Conservation (phyloP, 2,113 vertebrate genomes). For the Rhinoptilus africanus region DNA sequence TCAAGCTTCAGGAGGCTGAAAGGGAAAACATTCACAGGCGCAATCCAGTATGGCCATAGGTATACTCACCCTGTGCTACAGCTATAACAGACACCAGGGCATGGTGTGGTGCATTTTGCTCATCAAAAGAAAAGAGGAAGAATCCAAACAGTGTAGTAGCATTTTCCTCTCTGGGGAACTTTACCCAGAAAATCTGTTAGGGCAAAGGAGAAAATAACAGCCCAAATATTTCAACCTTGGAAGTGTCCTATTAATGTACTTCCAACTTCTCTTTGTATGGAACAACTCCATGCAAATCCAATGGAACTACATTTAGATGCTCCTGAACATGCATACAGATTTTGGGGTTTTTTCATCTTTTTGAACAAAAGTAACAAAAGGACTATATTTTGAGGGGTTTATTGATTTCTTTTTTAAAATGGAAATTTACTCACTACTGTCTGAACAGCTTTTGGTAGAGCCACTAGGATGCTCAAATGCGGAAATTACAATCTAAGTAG, state of each 20-base stretch:
- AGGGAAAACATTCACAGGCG: neutral
- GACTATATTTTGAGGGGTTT: neutral
- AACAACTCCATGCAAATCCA: slow-evolving; percentile 25
- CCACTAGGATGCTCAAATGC: neutral
- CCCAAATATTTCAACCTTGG: slow-evolving; percentile 22
- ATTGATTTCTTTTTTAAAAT: neutral
- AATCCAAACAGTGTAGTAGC: neutral
- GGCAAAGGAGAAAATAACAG: neutral
- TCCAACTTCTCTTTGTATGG: slow-evolving; percentile 2
- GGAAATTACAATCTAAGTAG: neutral
- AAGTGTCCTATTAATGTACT: neutral
- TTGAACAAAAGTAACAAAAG: neutral
- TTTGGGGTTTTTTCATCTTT: neutral
- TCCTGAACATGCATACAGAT: neutral
- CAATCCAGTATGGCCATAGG: neutral
- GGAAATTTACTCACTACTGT: neutral
- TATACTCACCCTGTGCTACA: neutral
- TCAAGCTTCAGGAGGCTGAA: neutral
- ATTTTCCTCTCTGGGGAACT: neutral
- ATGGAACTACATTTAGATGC: neutral
- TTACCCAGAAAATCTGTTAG: neutral
- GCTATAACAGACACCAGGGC: neutral
- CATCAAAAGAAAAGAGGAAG: neutral
- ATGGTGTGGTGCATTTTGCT: neutral
- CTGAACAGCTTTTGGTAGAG: neutral